Base-by-base conservation (phyloP, 2,888 invertebrate species). In the Sinelater perroti region DNA sequence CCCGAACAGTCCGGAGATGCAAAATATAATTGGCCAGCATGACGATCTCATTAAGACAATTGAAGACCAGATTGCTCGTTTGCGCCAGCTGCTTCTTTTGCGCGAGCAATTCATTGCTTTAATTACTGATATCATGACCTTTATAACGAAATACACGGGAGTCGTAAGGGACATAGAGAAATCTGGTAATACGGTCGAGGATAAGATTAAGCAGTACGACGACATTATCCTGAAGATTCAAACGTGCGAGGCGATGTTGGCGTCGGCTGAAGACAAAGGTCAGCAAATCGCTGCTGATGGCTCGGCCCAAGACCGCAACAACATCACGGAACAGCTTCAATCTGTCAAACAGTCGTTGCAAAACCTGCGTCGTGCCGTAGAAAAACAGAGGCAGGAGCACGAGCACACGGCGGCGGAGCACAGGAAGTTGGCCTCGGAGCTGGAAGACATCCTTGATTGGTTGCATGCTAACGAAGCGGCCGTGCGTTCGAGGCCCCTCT, bases 261-360 rank as follows among this genome's bases (percentile, higher is more conserved):
- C 93, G 0, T 87, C 91, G 3, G 94, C 95, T 0, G 88, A 88
- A 8, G 96, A 96, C 72, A 95, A 95, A 75, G 96, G 95, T 0
- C 92, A 93, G 71, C 93, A 94, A 75, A 95, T 97, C 21, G 93
- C 93, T 0, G 89, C 90, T 0, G 95, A 96, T 78, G 94, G 95
- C 31, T 89, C 92, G 1, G 88, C 91, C 0, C 89, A 90, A 11
- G 95, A 95, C 68, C 85, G 91, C 67, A 95, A 95, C 68, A 88
- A 88, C 65, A 89, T 96, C 3, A 93, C 93, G 1, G 93, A 94
- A 72, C 89, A 95, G 67, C 74, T 96, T 14, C 94, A 95, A 70
- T 89, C 90, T 0, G 75, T 96, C 13, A 95, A 93, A 75, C 92
- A 93, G 72, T 91, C 94, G 64, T 78, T 95, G 10, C 85, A 90